A percentile compares a stretch with the other conserved stretches of the same genome.
These are phyloP conservation scores for Montipora sp. DNA, from an alignment of 64 coral and sea anemone genomes.

Conservation along the genomic window DNA sequence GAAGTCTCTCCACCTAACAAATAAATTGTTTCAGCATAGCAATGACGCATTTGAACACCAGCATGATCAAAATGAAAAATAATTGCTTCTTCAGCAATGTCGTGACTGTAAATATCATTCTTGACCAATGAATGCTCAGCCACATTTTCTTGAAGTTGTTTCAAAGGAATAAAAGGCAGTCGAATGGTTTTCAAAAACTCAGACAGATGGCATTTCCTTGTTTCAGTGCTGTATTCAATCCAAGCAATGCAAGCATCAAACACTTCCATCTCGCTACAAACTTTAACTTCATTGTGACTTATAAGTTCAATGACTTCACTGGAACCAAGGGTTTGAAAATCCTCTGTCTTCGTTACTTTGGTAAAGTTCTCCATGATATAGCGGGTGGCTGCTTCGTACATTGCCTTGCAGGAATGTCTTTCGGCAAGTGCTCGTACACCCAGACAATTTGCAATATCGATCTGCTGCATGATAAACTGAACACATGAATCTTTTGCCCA, in stretches of 20 bases:
- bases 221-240: slow-evolving; percentile 69
- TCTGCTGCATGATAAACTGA: slow-evolving; percentile 86
- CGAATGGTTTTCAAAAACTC: slow-evolving; percentile 81
- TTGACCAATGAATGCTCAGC: slow-evolving; percentile 64
- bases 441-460: slow-evolving; percentile 87
- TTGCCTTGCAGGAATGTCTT: slow-evolving; percentile 69
- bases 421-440: slow-evolving; percentile 85
- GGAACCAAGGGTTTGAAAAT: slow-evolving; percentile 78
- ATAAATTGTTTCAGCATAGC: slow-evolving; percentile 81
- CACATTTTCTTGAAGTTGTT: slow-evolving; percentile 75
- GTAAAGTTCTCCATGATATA: slow-evolving; percentile 79
- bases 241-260: slow-evolving; percentile 82
- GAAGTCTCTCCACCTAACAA: slow-evolving; percentile 94
- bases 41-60: slow-evolving; percentile 83
- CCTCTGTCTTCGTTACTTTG: slow-evolving; percentile 76
- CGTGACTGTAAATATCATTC: slow-evolving; percentile 77
- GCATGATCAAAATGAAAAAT: slow-evolving; percentile 90
- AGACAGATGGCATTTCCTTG: slow-evolving; percentile 66
- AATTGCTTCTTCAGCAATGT: slow-evolving; percentile 88
- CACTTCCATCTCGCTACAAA: slow-evolving; percentile 75
- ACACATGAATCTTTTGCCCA: slow-evolving; percentile 89
- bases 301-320: slow-evolving; percentile 79
- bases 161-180: slow-evolving; percentile 87
- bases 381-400: slow-evolving; percentile 69
- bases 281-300: slow-evolving; percentile 74